A percentile compares a stretch with the other conserved stretches of the same genome.
phyloP scores from a whole-genome alignment of 2,797 vertebrate genomes.

The Bucorvus abyssinicus region DNA sequence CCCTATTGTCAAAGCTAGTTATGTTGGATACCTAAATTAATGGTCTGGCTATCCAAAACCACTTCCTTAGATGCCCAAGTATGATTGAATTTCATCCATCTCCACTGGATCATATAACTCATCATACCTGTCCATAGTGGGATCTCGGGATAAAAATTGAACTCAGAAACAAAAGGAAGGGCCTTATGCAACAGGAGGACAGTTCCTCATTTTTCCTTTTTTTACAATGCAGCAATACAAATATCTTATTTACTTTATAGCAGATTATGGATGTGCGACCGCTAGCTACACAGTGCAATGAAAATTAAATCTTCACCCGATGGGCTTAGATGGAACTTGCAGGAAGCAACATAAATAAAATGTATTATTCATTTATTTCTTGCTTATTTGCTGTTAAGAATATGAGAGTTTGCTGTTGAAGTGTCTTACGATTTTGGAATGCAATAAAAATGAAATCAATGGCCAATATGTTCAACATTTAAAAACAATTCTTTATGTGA shows the following conservation, averaged over 20 bases:
- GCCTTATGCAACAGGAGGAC: neutral
- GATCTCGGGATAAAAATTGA: neutral
- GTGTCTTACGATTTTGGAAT: neutral
- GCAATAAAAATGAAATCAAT: constrained; percentile 52
- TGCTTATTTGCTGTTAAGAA: constrained; percentile 37
- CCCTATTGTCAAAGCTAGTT: neutral
- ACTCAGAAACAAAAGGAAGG: neutral
- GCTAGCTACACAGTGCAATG: neutral
- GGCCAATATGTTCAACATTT: neutral
- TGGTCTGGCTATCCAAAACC: neutral
- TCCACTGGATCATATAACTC: neutral
- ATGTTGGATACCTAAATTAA: neutral
- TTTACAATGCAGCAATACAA: neutral
- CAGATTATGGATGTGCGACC: neutral
- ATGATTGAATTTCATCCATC: neutral
- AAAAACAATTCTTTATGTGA: neutral
- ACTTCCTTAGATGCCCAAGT: neutral
- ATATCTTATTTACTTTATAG: constrained; percentile 35
- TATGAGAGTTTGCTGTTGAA: constrained; percentile 26
- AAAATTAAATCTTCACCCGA: constrained; percentile 38
- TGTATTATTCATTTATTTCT: constrained; percentile 51
- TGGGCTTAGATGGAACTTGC: neutral
- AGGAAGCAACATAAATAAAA: constrained; percentile 49
- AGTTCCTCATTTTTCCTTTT: neutral
- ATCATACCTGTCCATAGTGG: neutral